Evolutionary conservation across 2,888 invertebrate genomes (phyloP), one percentile per base, ranked within the genome.

Genomic region (Conops quadrifasciatus): DNA sequence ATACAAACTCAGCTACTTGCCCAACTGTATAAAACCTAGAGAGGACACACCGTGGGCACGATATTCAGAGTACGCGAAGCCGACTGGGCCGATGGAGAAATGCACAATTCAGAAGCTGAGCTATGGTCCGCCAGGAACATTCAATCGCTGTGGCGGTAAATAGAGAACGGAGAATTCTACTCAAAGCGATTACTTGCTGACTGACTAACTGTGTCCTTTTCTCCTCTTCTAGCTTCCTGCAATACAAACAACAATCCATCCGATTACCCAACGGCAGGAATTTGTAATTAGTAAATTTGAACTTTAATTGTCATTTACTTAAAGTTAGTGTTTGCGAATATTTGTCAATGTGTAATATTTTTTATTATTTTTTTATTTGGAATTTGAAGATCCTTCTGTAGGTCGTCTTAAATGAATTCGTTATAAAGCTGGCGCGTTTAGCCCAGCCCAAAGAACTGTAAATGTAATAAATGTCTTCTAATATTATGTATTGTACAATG

Each of bases 81-180:
- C 85, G 15, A 80, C 77, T 21, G 79, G 77, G 5, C 85, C 85
- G 7, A 82, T 85, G 49, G 85, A 85, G 71, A 82, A 80, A 70
- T 82, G 90, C 71, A 91, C 91, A 0, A 87, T 91, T 30, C 90
- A 91, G 78, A 88, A 89, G 58, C 84, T 91, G 82, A 91, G 91
- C 64, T 91, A 89, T 78, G 84, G 89, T 74, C 85, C 89, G 68
- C 90, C 91, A 0, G 88, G 88, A 1, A 87, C 86, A 71, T 85
- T 86, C 75, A 78, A 78, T 26, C 79, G 83, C 64, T 83, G 83
- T 75, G 80, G 81, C 56, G 80, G 84, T 83, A 66, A 77, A 80
- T 73, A 24, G 13, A 24, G 16, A 24, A 1, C 11, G 16, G 5
- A 19, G 5, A 19, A 3, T 56, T 56, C 19, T 21, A n/a, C 5